phyloP scores from a whole-genome alignment of 1,140 invertebrate species.

The Drosophila quadrilineata region DNA sequence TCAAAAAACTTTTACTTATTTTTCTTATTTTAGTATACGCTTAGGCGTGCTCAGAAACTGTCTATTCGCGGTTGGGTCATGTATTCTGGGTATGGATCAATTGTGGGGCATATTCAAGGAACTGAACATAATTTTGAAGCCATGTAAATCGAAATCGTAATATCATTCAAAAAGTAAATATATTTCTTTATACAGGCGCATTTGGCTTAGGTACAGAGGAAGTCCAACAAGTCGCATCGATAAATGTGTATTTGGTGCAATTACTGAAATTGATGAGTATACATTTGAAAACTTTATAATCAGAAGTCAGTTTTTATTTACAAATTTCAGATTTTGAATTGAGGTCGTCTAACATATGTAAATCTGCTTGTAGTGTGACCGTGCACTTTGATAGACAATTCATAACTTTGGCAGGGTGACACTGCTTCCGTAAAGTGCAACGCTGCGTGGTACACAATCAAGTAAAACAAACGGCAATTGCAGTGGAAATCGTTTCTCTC shows the following conservation, averaged over 20 bases:
- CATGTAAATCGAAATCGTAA: conserved; percentile 43
- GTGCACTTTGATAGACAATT: neutral
- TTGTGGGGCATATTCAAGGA: conserved; percentile 52
- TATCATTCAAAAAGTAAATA: neutral
- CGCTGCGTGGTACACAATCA: conserved; percentile 31
- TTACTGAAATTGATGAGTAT: neutral
- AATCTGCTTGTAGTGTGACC: conserved; percentile 11
- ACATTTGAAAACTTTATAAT: conserved; percentile 42
- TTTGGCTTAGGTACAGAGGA: conserved; percentile 54
- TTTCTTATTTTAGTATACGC: conserved; percentile 44
- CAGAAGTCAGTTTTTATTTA: neutral
- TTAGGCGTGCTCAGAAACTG: conserved; percentile 55
- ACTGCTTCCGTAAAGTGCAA: conserved; percentile 24
- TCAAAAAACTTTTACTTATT: neutral
- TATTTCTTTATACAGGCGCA: conserved; percentile 37
- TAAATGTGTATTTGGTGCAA: conserved; percentile 47
- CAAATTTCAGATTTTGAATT: neutral
- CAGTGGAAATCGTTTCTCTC: conserved; percentile 34
- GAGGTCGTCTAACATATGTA: neutral
- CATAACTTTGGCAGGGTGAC: conserved; percentile 2
- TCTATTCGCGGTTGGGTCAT: conserved; percentile 51
- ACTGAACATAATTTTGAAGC: conserved; percentile 35
- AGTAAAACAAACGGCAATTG: conserved; percentile 45
- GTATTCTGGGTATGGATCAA: conserved; percentile 27
- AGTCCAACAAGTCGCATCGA: conserved; percentile 68